phyloP scores from a whole-genome alignment of 1,140 invertebrate genomes.

The Caenorhabditis elegans region DNA sequence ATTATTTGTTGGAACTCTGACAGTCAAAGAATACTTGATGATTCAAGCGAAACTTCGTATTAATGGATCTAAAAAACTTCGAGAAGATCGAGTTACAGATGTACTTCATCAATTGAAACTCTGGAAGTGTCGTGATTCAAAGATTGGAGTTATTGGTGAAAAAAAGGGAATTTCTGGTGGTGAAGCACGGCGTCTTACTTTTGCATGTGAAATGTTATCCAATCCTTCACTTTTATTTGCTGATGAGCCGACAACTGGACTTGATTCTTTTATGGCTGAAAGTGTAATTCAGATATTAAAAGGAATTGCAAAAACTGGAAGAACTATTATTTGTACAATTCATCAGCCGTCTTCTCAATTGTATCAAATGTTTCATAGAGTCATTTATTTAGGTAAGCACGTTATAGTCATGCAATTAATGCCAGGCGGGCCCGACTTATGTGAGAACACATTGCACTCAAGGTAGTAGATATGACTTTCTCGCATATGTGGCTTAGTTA shows the following conservation, averaged over 20 bases:
- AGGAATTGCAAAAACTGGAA: slow-evolving; percentile 73
- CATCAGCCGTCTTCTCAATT: slow-evolving; percentile 84
- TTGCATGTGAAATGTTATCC: slow-evolving; percentile 72
- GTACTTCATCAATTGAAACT: slow-evolving; percentile 64
- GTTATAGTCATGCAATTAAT: too few species aligned
- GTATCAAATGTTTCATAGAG: slow-evolving; percentile 77
- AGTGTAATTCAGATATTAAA: slow-evolving; percentile 74
- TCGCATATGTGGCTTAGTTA: too few species aligned
- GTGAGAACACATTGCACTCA: too few species aligned
- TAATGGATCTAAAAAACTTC: not conserved
- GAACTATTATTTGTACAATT: slow-evolving; percentile 80
- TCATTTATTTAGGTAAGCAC: slow-evolving; percentile 44
- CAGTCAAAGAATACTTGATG: slow-evolving; percentile 70
- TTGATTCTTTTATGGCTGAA: slow-evolving; percentile 80
- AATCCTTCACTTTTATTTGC: slow-evolving; percentile 79
- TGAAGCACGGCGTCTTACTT: slow-evolving; percentile 69
- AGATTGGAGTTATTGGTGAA: slow-evolving; percentile 58
- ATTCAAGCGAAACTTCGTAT: slow-evolving; percentile 67
- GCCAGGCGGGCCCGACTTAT: too few species aligned
- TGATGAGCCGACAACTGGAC: slow-evolving; percentile 80
- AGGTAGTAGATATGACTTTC: too few species aligned
- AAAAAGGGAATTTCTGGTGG: slow-evolving; percentile 67
- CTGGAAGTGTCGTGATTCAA: slow-evolving; percentile 60
- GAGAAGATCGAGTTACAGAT: slow-evolving; percentile 37
- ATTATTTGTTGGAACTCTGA: slow-evolving; percentile 71